Conservation (phyloP, 2,113 vertebrate genomes). For the Mesocricetus auratus region DNA sequence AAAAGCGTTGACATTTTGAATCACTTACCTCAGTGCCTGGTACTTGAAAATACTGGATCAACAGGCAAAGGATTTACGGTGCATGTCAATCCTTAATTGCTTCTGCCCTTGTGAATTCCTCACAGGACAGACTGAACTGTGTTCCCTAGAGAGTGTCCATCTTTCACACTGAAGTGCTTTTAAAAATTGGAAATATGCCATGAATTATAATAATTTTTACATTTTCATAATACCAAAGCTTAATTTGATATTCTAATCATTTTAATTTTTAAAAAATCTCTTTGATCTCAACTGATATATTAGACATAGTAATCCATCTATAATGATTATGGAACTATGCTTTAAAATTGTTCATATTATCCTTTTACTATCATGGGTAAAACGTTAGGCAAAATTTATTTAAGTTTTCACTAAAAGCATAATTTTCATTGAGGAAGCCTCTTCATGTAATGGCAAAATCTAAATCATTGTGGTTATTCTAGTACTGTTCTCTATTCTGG, state of each 20-base stretch:
- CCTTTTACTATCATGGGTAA: conserved; percentile 39
- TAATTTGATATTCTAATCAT: conserved; percentile 78
- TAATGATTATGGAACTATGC: background rate
- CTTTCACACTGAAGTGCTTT: conserved; percentile 69
- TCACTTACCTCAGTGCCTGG: conserved; percentile 64
- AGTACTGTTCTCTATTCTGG: conserved; percentile 31
- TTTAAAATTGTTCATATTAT: conserved; percentile 29
- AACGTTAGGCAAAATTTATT: conserved; percentile 32
- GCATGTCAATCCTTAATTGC: conserved; percentile 51
- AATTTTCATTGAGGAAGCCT: background rate
- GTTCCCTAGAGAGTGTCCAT: conserved; percentile 48
- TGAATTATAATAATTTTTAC: conserved; percentile 66
- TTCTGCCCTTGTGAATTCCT: conserved; percentile 48
- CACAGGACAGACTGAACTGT: conserved; percentile 26
- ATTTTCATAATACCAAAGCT: conserved; percentile 62
- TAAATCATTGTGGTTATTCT: background rate
- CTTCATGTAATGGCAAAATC: background rate
- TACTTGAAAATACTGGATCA: conserved; percentile 80
- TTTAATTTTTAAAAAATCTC: conserved; percentile 76
- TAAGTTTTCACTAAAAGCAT: conserved; percentile 3
- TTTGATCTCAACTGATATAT: conserved; percentile 59
- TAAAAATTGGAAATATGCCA: conserved; percentile 74
- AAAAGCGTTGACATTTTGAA: conserved; percentile 75
- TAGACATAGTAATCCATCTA: conserved; percentile 23
- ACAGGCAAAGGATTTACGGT: conserved; percentile 69